Conservation (phyloP, 2,113 vertebrate species). For the Oryzias celebensis region DNA sequence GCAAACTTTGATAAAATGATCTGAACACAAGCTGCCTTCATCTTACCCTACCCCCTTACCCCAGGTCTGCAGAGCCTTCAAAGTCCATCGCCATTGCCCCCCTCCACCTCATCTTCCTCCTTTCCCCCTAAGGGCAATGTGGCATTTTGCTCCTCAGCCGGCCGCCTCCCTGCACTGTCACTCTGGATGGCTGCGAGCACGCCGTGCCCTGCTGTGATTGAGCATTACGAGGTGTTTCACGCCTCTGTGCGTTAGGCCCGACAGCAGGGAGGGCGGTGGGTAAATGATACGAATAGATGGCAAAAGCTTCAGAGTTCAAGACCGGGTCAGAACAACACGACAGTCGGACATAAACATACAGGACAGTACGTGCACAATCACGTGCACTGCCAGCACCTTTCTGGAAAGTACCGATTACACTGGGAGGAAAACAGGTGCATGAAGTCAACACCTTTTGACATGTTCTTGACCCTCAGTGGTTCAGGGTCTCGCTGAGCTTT, state of each 20-base stretch:
- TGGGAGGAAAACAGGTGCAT: conserved; percentile 1
- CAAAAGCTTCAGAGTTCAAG: conserved; percentile 78
- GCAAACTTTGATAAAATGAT: conserved; percentile 6
- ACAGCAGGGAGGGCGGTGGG: conserved; percentile 78
- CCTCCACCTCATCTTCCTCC: conserved; percentile 42
- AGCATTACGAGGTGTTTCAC: conserved; percentile 87
- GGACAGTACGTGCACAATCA: conserved; percentile 21
- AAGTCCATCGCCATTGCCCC: conserved; percentile 30
- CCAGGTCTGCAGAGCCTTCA: conserved; percentile 13
- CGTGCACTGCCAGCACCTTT: background rate
- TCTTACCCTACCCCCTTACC: conserved; percentile 16
- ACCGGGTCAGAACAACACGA: conserved; percentile 73
- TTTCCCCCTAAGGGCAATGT: conserved; percentile 74
- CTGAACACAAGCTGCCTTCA: background rate
- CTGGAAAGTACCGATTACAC: background rate
- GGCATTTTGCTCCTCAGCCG: conserved; percentile 73
- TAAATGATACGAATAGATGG: conserved; percentile 82
- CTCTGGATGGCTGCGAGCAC: conserved; percentile 80
- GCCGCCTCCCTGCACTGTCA: conserved; percentile 68
- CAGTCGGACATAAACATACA: conserved; percentile 2
- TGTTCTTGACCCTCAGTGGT: conserved; percentile 14
- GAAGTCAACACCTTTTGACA: conserved; percentile 19
- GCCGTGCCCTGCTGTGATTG: conserved; percentile 82
- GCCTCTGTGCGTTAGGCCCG: conserved; percentile 83
- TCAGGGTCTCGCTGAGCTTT: too few relatives aligned